phyloP scores from a whole-genome alignment of 2,888 invertebrate species.

The Nyleta sp. region DNA sequence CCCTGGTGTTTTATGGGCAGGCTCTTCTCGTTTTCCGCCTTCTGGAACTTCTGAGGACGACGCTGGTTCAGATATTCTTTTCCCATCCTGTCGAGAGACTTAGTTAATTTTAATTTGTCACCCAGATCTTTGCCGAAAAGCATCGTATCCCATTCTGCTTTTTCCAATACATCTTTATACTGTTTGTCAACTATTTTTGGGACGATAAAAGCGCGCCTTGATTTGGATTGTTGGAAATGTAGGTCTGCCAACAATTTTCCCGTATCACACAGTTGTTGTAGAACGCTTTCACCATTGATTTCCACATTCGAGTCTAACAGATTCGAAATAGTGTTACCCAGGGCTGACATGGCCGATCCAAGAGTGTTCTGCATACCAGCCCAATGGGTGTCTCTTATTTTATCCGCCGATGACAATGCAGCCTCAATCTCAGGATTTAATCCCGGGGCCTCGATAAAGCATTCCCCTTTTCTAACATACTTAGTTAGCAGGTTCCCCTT shows the following conservation, averaged over 20 bases:
- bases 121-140: conserved; percentile 14
- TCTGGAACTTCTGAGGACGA: neutral
- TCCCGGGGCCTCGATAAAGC: conserved; percentile 11
- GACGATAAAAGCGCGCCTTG: conserved; percentile 20
- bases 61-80: conserved; percentile 11
- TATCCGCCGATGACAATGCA: conserved; percentile 1
- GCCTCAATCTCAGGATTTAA: conserved; percentile 23
- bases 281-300: neutral
- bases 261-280: conserved; percentile 14
- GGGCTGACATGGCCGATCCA: conserved; percentile 15
- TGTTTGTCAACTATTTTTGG: conserved; percentile 15
- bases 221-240: conserved; percentile 17
- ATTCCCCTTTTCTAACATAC: conserved; percentile 9
- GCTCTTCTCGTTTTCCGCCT: conserved; percentile 35
- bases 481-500: neutral
- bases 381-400: conserved; percentile 18
- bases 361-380: neutral
- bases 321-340: conserved; percentile 11
- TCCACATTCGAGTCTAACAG: neutral
- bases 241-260: conserved; percentile 23
- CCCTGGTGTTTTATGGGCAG: conserved; percentile 29
- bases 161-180: conserved; percentile 10
- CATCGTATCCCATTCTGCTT: conserved; percentile 12
- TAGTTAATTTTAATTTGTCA: conserved; percentile 24
- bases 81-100: conserved; percentile 6